Base-by-base conservation (phyloP, 2,113 vertebrate species). In the Psittacara wagleri region DNA sequence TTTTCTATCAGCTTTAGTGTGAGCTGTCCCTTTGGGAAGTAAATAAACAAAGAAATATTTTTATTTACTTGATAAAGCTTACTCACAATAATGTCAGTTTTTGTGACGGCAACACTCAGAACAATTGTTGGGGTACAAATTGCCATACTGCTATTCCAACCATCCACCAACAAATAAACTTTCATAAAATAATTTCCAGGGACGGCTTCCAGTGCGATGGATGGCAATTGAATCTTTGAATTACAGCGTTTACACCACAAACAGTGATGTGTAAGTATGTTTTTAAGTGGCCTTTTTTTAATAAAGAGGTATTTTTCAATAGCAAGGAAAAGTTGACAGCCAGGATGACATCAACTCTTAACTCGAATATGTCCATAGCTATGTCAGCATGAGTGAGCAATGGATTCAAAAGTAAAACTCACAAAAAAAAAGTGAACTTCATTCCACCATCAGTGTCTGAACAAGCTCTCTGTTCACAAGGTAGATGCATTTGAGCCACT, bases 211-310 rank as follows among this genome's bases (percentile, higher is more conserved):
- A 8, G 99, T 99, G 80, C 96, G 99, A 97, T 99, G 99, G 99
- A 99, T 99, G 99, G 98, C 99, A 27, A 99, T 99, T 6, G 99
- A 99, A 72, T 99, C 99, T 24, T 94, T 99, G 63, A 99, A 99
- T 96, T 99, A 99, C 92, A 99, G 99, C 5, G 98, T 99, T n/a
- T 99, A 99, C 48, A 99, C 98, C 41, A 98, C 98, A 88, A 99
- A 99, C 94, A 99, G 99, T 94, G 99, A 99, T 11, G 98, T 99
- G 99, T 99, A 94, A 99, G 98, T 98, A 95, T 52, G 12, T 54
- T 57, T 67, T 79, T 37, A 67, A 35, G 6, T 17, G 7, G 18
- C 3, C 3, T 6, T 87, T 77, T 68, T 67, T 23, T 10, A 69
- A 63, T 12, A 51, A 89, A 80, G 1, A 18, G n/a, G 9, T 59